Percentiles rank a stretch among this genome's conserved stretches.
These are phyloP conservation scores for Boleophthalmus pectinirostris DNA, from an alignment of 2,113 vertebrate species.

Conservation along the genomic window DNA sequence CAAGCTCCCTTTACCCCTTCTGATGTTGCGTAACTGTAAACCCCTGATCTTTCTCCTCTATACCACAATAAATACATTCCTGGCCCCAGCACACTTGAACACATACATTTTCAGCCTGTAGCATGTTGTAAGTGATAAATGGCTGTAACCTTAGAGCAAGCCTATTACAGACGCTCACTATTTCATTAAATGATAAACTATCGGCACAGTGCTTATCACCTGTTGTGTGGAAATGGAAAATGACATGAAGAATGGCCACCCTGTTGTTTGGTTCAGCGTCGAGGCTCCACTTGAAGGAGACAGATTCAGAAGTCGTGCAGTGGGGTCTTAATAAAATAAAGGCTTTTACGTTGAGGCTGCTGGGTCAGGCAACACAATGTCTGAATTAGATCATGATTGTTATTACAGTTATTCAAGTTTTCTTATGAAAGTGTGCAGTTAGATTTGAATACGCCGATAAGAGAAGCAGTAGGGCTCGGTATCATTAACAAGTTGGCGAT, in stretches of 20 bases:
- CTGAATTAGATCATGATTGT: neutral
- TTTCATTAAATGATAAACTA: constrained; percentile 46
- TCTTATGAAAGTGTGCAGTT: neutral
- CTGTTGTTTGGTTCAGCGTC: constrained; percentile 10
- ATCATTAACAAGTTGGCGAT: too few species aligned
- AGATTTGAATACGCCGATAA: neutral
- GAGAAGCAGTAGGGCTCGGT: too few species aligned
- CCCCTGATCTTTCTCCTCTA: neutral
- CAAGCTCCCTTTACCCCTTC: too few species aligned
- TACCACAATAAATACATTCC: neutral
- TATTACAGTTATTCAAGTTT: neutral
- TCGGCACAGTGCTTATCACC: constrained; percentile 15
- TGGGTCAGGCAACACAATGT: neutral
- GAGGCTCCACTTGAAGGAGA: neutral
- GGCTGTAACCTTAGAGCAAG: neutral
- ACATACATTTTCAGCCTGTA: constrained; percentile 6
- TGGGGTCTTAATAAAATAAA: neutral
- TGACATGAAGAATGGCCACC: constrained; percentile 14
- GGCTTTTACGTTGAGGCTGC: neutral
- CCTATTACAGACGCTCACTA: constrained; percentile 19
- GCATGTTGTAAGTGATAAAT: constrained; percentile 16
- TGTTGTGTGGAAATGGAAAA: constrained; percentile 34
- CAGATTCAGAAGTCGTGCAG: neutral
- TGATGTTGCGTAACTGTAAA: too few species aligned
- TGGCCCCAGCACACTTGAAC: neutral